These are phyloP conservation scores for Chrysaora quinquecirrha DNA, from an alignment of 30 jellyfish, hydroid and myxozoan species.

Conservation along the genomic window DNA sequence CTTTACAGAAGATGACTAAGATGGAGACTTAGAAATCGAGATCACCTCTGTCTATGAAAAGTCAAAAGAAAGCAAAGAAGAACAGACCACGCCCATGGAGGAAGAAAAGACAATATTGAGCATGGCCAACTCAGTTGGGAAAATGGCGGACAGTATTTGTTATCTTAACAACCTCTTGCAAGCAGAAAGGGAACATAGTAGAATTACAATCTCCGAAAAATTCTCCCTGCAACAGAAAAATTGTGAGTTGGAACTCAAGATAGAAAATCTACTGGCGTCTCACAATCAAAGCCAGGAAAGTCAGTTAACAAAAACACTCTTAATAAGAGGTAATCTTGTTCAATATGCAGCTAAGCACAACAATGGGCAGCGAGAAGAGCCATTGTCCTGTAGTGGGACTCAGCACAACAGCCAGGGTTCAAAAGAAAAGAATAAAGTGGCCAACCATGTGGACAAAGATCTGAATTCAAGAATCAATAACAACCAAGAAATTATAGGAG, in stretches of 20 bases:
- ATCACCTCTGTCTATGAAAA: background rate
- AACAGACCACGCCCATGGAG: conserved; percentile 4
- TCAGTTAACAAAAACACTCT: background rate
- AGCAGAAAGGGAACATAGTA: background rate
- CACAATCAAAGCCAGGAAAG: background rate
- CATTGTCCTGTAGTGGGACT: conserved; percentile 4
- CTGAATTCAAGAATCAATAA: background rate
- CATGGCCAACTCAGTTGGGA: background rate
- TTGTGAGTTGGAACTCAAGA: background rate
- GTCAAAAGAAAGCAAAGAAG: background rate
- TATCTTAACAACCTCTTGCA: background rate
- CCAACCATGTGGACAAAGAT: background rate
- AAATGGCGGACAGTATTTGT: background rate
- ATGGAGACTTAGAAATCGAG: background rate
- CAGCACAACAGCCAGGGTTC: too few relatives aligned
- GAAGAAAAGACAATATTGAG: background rate
- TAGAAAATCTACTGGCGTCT: background rate
- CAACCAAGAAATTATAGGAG: background rate
- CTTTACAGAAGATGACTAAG: background rate
- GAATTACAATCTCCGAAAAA: background rate
- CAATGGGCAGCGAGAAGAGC: background rate
- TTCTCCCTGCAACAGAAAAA: background rate
- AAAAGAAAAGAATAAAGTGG: background rate
- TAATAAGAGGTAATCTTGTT: background rate
- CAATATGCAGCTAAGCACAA: background rate